Evolutionary conservation across 2,113 vertebrate genomes (phyloP), one percentile per base, ranked within the genome.

Genomic region (Stictonetta naevosa): DNA sequence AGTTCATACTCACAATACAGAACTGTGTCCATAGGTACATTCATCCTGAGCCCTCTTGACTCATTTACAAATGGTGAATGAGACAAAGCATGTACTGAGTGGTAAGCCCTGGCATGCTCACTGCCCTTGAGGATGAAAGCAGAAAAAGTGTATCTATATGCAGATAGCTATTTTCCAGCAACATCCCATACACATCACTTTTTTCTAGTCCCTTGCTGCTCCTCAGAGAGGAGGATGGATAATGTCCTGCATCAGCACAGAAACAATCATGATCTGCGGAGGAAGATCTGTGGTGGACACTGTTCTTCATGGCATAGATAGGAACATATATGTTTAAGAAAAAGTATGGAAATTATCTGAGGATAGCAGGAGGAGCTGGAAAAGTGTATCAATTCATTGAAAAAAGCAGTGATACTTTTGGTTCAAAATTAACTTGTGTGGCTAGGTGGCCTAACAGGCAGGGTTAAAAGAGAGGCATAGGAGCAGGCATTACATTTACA

Each of bases 311-410:
- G 20, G 22, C 17, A 31, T 34, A 50, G 40, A 56, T 25, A 4
- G 13, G 26, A 73, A 72, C 10, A 34, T 1, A 1, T 8, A 4
- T 3, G 28, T 16, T 33, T 0, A 1, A 66, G 33, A 11, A 46
- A n/a, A 85, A 67, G 6, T 6, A 12, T 71, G 29, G n/a, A 42
- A 53, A 36, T 50, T 2, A 3, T 55, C 40, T 69, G 21, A 78
- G 6, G n/a, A 46, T 82, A 12, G 17, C 2, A 0, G 34, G 25
- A 74, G 67, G 21, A 74, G 40, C 2, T 62, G 38, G 20, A 40
- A 58, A 76, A 71, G 28, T 25, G 3, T 77, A 44, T 40, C 19
- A 62, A 5, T 19, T 33, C 36, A 74, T n/a, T 63, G 33, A 29
- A 77, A 36, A 3, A 67, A 10, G 5, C 2, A n/a, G 23, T 48